Evolutionary conservation across 1,140 invertebrate genomes (phyloP), one percentile per base, ranked within the genome.

Genomic region (Trichogramma pretiosum): DNA sequence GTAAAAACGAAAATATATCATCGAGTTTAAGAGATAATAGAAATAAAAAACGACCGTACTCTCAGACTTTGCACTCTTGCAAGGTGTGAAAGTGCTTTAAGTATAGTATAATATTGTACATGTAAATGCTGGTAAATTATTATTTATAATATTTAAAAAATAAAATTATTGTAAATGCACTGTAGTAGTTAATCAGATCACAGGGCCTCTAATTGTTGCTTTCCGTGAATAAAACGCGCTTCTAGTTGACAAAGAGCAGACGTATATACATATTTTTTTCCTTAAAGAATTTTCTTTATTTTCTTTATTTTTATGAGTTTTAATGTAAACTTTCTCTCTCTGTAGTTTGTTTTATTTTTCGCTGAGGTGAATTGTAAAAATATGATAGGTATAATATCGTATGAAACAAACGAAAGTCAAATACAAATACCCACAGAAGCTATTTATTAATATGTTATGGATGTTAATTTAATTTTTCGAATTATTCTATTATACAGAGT

Each of bases 141-240:
- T 55, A 60, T 58, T 53, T 55, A 54, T 57, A 58, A 59, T 48
- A 60, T 62, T 63, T 61, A 60, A 53, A 65, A 57, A 58, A 44
- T 36, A 57, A 57, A 48, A 63, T 63, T 60, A 65, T 65, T 64
- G 60, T 64, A 65, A 59, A 66, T 65, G 63, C 63, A 68, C 64
- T 65, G 59, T 63, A 62, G 60, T 67, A 65, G 60, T 59, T 59
- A 53, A 60, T 51, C 59, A 57, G 59, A 61, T 56, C 62, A 63
- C 62, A 70, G 63, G 66, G 67, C 67, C 66, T 70, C 65, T 70
- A 65, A 70, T 61, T 59, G 65, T 70, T 69, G 68, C 68, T 70
- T 68, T 67, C 65, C 68, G 61, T 69, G 67, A 60, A 64, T 67
- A 59, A 63, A 59, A 63, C 47, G 62, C 66, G 67, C 67, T 69